Evolutionary conservation across 1,140 invertebrate genomes (phyloP), one percentile per base, ranked within the genome.

Genomic region (Marisa cornuarietis): DNA sequence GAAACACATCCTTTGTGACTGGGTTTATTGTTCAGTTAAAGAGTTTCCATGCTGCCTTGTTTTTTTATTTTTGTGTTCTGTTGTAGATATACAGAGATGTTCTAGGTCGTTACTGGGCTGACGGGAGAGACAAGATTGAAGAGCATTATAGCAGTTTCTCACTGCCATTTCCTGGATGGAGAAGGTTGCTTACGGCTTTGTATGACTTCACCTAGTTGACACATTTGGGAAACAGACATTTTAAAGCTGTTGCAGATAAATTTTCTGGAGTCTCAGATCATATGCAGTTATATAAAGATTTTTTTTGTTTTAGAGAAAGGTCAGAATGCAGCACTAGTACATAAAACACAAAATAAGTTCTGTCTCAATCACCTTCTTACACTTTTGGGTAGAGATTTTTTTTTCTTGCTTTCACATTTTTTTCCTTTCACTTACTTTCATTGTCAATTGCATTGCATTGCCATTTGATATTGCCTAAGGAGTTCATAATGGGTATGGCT

Each of bases 41-140:
- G 6, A 42, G 31, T 6, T 6, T 42, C 31, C 6, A 73, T n/a
- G 1, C 49, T 9, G 1, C 24, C 10, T 54, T 22, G 58, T 16
- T 74, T 24, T 1, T 26, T 4, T 31, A 62, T 10, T 26, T 62
- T 24, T 42, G 31, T 73, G 16, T n/a, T 66, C 31, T 26, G 51
- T 82, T 81, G 18, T 76, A 85, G 84, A 80, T 82, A 62, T 85
- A 83, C 72, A 74, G 63, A n/a, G 68, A 80, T 20, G 76, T 80
- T 16, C 51, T 85, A 26, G 62, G 78, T 51, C 75, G 63, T 0
- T 85, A 83, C 74, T 85, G 84, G 84, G 68, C 82, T 62, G 69
- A 75, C 24, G 81, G 79, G 14, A 78, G 84, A 63, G 24, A 80
- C 20, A 75, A 76, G 71, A 73, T 85, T 26, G 82, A 85, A n/a